Evolutionary conservation across 1,140 invertebrate species (phyloP), one percentile per base, ranked within the genome.

Genomic region (Microplitis demolitor): DNA sequence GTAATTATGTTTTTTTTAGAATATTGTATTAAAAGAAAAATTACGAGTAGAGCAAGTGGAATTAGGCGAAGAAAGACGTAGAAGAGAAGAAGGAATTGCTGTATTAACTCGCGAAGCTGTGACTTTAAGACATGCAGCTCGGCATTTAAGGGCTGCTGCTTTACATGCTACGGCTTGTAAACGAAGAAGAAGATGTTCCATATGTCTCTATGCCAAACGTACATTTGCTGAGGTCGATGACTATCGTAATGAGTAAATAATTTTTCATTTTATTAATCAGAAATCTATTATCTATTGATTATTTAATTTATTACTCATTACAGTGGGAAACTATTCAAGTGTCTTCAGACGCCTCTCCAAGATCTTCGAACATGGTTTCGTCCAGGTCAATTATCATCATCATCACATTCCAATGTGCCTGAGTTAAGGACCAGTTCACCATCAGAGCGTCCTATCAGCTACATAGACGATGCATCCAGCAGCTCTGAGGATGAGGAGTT

Each of bases 151-250:
- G 5, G 83, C 84, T 4, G 83, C 83, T 5, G 85, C 85, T 1
- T 39, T 86, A 5, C 85, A 87, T 68, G 86, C 85, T 6, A 86
- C 84, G 0, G 79, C 83, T n/a, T 87, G 85, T 50, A 79, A 84
- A 8, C 80, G 84, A 39, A 80, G 89, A 34, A 85, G 89, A 72
- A 88, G 90, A 69, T 91, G 90, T 74, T 90, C 89, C 3, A 88
- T 91, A 51, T 91, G 90, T 76, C 80, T 88, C 0, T 91, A 91
- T 71, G 89, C 90, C 0, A 88, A 87, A 75, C 85, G 88, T n/a
- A 89, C 89, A 0, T 91, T 91, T 74, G 87, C 88, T 35, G 89
- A 90, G 71, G 87, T 90, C 64, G 84, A 87, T 4, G 84, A 85
- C 31, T 85, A 83, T 66, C 85, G 84, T 66, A 83, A 89, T 70